Evolutionary conservation across 1,140 invertebrate species (phyloP).

Genomic region (Tachypleus tridentatus): DNA sequence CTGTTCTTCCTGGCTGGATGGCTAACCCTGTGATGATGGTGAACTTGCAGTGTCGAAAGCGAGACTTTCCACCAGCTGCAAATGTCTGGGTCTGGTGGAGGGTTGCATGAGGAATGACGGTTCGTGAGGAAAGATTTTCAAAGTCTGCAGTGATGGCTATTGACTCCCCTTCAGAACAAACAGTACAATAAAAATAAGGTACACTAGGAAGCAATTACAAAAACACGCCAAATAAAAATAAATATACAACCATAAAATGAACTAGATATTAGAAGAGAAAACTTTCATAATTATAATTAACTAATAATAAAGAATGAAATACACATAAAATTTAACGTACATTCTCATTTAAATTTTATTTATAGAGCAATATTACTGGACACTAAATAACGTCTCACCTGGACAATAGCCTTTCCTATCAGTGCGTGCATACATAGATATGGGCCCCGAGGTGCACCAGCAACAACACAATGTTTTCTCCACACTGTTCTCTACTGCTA

Average conservation of each 20-base stretch:
- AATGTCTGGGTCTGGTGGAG: conserved; percentile 41
- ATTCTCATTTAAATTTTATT: too few species aligned
- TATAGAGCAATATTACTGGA: too few species aligned
- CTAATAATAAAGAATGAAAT: too few species aligned
- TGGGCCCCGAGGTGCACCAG: conserved; percentile 41
- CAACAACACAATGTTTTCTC: conserved; percentile 42
- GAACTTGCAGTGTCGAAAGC: conserved; percentile 36
- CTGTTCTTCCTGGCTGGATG: conserved; percentile 25
- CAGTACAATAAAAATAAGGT: not conserved
- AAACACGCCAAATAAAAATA: too few species aligned
- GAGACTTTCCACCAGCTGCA: conserved; percentile 38
- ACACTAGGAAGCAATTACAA: too few species aligned
- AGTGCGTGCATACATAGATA: conserved; percentile 36
- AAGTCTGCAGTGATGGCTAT: conserved; percentile 41
- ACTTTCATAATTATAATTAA: too few species aligned
- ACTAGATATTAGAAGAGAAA: too few species aligned
- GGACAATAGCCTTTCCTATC: conserved; percentile 40
- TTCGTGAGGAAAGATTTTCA: conserved; percentile 39
- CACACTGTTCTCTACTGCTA: conserved; percentile 37
- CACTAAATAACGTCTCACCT: conserved; percentile 26
- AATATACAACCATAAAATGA: too few species aligned
- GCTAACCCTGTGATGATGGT: conserved; percentile 36
- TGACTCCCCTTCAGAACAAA: conserved; percentile 34
- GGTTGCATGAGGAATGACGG: conserved; percentile 39
- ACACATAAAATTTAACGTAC: too few species aligned